phyloP scores from a whole-genome alignment of 2,113 vertebrate genomes.

The Trinectes maculatus region DNA sequence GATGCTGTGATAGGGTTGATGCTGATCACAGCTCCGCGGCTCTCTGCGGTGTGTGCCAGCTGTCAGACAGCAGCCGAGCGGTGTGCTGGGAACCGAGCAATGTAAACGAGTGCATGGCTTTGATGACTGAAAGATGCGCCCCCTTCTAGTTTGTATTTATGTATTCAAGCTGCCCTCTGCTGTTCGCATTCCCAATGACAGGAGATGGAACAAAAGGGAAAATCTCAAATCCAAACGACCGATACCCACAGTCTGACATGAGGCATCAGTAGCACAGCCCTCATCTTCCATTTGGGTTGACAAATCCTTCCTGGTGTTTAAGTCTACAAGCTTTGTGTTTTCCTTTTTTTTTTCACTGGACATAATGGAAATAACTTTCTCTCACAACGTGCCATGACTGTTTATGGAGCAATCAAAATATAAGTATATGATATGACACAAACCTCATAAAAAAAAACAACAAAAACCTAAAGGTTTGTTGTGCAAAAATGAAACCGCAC shows the following conservation, averaged over 20 bases:
- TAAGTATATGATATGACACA: background rate
- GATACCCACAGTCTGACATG: background rate
- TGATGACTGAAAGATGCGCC: constrained; percentile 63
- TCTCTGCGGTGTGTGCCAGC: constrained; percentile 61
- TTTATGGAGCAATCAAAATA: constrained; percentile 36
- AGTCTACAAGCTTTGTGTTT: background rate
- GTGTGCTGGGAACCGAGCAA: constrained; percentile 51
- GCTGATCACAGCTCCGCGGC: constrained; percentile 62
- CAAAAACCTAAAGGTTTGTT: too few species aligned
- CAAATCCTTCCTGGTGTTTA: constrained; percentile 1
- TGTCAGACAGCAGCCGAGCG: constrained; percentile 59
- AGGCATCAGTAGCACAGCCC: background rate
- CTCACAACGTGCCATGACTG: background rate
- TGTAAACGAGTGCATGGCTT: constrained; percentile 60
- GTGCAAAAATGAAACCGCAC: too few species aligned
- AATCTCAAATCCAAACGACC: constrained; percentile 14
- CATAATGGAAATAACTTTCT: background rate
- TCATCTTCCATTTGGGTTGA: background rate
- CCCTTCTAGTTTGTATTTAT: constrained; percentile 76
- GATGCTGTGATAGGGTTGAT: constrained; percentile 60
- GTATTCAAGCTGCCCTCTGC: constrained; percentile 86
- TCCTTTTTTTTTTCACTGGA: background rate
- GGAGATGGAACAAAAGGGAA: constrained; percentile 61
- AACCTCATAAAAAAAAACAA: too few species aligned
- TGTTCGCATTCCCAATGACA: constrained; percentile 81